phyloP scores from a whole-genome alignment of 2,797 vertebrate genomes.

The Rhincodon typus region DNA sequence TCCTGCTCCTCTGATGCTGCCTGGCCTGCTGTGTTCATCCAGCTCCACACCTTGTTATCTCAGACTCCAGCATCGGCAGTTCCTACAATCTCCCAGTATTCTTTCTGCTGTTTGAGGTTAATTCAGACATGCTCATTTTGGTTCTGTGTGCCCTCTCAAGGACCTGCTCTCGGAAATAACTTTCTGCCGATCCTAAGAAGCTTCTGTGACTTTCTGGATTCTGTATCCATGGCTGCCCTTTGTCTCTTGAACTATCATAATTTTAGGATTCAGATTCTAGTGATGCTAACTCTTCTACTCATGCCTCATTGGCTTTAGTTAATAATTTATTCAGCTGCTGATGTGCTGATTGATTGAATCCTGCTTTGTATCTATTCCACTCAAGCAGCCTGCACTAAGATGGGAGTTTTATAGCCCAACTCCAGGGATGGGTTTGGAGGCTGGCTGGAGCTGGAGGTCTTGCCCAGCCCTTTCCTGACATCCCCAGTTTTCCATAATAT shows the following conservation, averaged over 20 bases:
- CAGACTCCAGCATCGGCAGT: too few relatives aligned
- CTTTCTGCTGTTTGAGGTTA: not conserved
- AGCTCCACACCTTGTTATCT: too few relatives aligned
- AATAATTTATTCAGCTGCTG: not conserved
- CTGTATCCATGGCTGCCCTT: not conserved
- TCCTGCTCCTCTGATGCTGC: too few relatives aligned
- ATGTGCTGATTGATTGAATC: not conserved
- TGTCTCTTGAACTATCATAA: not conserved
- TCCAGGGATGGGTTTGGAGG: too few relatives aligned
- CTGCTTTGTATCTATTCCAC: not conserved
- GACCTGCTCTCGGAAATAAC: not conserved
- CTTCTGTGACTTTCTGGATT: not conserved
- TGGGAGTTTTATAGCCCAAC: too few relatives aligned
- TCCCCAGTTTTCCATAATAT: too few relatives aligned
- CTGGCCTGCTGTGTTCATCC: too few relatives aligned
- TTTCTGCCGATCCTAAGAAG: not conserved
- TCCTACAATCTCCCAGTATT: not conserved
- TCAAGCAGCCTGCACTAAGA: not conserved
- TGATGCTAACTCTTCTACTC: not conserved
- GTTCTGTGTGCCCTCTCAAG: not conserved
- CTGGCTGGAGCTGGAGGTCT: too few relatives aligned
- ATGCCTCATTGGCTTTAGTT: not conserved
- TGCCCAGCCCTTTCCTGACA: too few relatives aligned
- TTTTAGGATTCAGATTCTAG: not conserved
- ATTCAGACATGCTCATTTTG: not conserved